Conservation (phyloP, 2,797 vertebrate species). For the Falco cherrug region DNA sequence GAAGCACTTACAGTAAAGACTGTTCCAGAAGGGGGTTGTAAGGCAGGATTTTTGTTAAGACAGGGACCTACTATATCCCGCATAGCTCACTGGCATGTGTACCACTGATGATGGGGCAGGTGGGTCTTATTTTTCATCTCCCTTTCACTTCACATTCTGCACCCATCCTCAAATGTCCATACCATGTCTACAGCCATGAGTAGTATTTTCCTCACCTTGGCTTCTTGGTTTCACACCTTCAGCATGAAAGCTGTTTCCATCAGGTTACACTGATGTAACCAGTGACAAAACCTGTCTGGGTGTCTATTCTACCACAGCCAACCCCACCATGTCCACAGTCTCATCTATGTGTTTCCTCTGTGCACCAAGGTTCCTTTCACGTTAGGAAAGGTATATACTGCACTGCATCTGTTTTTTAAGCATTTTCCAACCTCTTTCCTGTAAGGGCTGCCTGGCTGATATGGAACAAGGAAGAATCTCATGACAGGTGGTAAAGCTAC, state of each 20-base stretch:
- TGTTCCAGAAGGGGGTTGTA: background rate
- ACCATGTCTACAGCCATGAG: background rate
- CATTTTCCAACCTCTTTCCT: background rate
- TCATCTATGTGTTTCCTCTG: background rate
- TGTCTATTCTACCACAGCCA: background rate
- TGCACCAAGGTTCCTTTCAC: background rate
- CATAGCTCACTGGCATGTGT: background rate
- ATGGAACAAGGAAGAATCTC: background rate
- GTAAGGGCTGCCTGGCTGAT: background rate
- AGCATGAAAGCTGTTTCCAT: background rate
- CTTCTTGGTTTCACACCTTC: background rate
- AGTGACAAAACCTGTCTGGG: background rate
- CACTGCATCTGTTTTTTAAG: background rate
- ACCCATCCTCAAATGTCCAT: background rate
- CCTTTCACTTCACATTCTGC: background rate
- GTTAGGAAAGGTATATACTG: background rate
- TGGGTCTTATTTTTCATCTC: background rate
- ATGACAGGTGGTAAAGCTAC: background rate
- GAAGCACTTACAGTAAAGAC: background rate
- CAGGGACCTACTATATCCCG: background rate
- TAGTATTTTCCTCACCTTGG: background rate
- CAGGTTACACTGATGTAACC: background rate
- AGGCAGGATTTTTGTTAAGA: background rate
- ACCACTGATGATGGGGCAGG: background rate
- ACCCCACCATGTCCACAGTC: too few species aligned